These are phyloP conservation scores for Drosophila arizonae DNA, from an alignment of 1,140 invertebrate species.

Conservation along the genomic window DNA sequence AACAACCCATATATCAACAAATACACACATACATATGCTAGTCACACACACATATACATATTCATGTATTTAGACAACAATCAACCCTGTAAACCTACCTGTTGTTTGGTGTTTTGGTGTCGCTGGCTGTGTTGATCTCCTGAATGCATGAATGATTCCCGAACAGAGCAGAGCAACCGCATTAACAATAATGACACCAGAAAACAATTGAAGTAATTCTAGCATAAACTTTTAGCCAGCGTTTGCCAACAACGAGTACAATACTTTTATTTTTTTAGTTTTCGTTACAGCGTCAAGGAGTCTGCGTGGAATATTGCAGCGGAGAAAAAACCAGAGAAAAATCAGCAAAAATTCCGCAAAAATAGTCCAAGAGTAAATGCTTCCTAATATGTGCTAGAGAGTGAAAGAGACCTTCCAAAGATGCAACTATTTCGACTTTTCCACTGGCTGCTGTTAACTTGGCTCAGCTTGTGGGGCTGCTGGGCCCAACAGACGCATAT, in stretches of 20 bases:
- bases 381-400: constrained; percentile 47
- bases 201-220: constrained; percentile 80
- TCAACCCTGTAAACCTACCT: constrained; percentile 28
- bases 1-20: not conserved
- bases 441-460: constrained; percentile 3
- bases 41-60: not conserved
- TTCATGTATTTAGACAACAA: constrained; percentile 19
- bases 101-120: constrained; percentile 49
- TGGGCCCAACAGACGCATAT: constrained; percentile 69
- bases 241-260: constrained; percentile 38
- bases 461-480: not conserved
- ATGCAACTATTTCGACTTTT: constrained; percentile 31
- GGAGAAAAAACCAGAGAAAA: not conserved
- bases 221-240: constrained; percentile 68
- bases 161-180: constrained; percentile 36
- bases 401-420: constrained; percentile 27
- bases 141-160: constrained; percentile 77
- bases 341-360: not conserved
- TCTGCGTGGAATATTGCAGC: constrained; percentile 39
- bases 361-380: constrained; percentile 45
- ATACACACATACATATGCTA: not conserved
- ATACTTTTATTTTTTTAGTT: constrained; percentile 55
- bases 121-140: constrained; percentile 66
- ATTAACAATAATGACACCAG: constrained; percentile 70
- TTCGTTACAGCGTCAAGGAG: constrained; percentile 47